A percentile compares a stretch with the other conserved stretches of the same genome.
Evolutionary conservation across 2,113 vertebrate genomes (phyloP).

Genomic region (Polypterus senegalus): DNA sequence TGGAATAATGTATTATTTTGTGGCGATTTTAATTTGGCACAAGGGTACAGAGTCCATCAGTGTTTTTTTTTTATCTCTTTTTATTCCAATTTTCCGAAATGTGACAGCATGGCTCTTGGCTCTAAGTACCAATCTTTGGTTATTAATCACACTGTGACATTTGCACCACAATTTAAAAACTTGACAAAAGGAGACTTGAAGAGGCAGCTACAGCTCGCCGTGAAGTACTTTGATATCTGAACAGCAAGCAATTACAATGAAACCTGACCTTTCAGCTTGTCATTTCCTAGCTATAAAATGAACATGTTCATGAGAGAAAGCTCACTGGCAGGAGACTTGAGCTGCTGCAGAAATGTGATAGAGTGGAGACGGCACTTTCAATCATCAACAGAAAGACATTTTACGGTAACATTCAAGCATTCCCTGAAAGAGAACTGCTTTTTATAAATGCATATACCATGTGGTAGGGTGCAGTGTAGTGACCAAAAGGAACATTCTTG

Average conservation of each 20-base stretch:
- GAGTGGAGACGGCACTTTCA: too few species aligned
- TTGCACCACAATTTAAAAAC: constrained; percentile 15
- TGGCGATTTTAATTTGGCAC: too few species aligned
- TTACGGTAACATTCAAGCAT: too few species aligned
- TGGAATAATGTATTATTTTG: too few species aligned
- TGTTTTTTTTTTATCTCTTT: constrained; percentile 9
- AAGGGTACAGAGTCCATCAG: background rate
- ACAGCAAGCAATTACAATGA: constrained; percentile 23
- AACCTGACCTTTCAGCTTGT: constrained; percentile 31
- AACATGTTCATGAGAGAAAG: constrained; percentile 24
- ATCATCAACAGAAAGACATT: too few species aligned
- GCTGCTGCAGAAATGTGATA: too few species aligned
- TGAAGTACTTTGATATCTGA: constrained; percentile 11
- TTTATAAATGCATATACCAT: too few species aligned
- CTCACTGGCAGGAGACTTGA: too few species aligned
- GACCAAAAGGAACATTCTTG: too few species aligned
- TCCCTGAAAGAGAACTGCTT: too few species aligned
- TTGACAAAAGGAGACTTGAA: constrained; percentile 16
- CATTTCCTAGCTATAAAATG: constrained; percentile 31
- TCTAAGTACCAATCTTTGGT: constrained; percentile 22
- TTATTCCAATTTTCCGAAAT: constrained; percentile 19
- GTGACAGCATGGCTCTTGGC: constrained; percentile 20
- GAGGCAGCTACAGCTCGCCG: constrained; percentile 2
- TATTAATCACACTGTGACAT: constrained; percentile 28
- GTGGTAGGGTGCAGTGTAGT: too few species aligned